Percentiles rank a stretch among this genome's conserved stretches.
phyloP scores from a whole-genome alignment of 2,797 vertebrate species.

The Helarctos malayanus region DNA sequence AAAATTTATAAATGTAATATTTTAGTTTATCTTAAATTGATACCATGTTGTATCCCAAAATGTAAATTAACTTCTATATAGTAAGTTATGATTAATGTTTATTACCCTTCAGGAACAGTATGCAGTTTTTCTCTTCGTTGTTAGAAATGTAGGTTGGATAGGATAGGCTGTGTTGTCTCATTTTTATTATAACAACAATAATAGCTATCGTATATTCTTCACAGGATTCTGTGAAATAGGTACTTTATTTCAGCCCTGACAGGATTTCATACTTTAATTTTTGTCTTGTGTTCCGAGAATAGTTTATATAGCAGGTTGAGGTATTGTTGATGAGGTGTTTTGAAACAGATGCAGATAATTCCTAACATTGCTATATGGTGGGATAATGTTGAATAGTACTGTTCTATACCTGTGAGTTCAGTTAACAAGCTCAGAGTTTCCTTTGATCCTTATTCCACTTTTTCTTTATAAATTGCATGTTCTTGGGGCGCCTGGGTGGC shows the following conservation, averaged over 20 bases:
- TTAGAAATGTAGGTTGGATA: not conserved
- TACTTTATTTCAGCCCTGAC: not conserved
- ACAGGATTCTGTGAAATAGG: not conserved
- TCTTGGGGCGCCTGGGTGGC: too few relatives aligned
- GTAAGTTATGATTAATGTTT: not conserved
- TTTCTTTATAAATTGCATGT: not conserved
- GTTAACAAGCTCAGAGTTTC: not conserved
- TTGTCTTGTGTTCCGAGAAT: not conserved
- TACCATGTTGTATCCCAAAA: not conserved
- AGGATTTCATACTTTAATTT: not conserved
- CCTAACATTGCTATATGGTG: not conserved
- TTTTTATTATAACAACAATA: not conserved
- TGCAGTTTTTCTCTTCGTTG: not conserved
- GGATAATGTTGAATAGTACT: not conserved
- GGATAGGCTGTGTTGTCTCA: not conserved
- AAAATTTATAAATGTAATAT: conserved; percentile 4
- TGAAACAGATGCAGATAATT: not conserved
- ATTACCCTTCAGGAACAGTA: not conserved
- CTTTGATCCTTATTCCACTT: not conserved
- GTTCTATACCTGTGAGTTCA: not conserved
- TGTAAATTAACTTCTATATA: not conserved
- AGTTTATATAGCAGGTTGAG: not conserved
- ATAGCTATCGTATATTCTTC: not conserved
- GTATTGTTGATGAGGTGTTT: not conserved
- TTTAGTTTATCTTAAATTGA: not conserved